A percentile compares a stretch with the other conserved stretches of the same genome.
phyloP scores from a whole-genome alignment of 2,888 invertebrate genomes.

The Drosophila barbarae region DNA sequence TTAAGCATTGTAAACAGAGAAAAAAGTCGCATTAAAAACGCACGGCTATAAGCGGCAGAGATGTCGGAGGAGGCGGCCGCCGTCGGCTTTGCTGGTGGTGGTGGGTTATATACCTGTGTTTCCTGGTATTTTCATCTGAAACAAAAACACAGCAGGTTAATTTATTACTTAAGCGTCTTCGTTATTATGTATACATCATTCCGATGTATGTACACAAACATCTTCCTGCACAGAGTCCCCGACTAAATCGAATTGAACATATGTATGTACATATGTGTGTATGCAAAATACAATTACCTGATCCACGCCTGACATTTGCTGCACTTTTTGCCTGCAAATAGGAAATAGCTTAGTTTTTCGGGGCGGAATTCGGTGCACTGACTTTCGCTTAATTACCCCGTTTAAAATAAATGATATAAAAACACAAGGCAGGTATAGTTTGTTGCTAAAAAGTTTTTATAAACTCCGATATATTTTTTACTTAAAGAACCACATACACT shows the following conservation, averaged over 20 bases:
- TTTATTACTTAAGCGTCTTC: slow-evolving; percentile 14
- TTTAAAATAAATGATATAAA: slow-evolving; percentile 69
- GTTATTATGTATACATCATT: slow-evolving; percentile 20
- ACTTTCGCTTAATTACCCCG: slow-evolving; percentile 56
- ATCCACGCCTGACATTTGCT: slow-evolving; percentile 94
- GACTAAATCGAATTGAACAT: slow-evolving; percentile 32
- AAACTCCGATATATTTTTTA: slow-evolving; percentile 63
- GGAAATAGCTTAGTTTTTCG: slow-evolving; percentile 24
- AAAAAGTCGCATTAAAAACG: slow-evolving; percentile 26
- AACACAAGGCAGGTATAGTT: slow-evolving; percentile 58
- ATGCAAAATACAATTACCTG: slow-evolving; percentile 83
- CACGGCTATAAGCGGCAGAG: neutral
- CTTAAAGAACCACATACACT: slow-evolving; percentile 61
- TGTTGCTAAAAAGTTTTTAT: slow-evolving; percentile 57
- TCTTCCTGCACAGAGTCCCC: slow-evolving; percentile 23
- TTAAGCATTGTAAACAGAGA: slow-evolving; percentile 26
- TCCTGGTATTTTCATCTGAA: slow-evolving; percentile 76
- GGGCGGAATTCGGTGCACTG: neutral
- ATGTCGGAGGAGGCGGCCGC: neutral
- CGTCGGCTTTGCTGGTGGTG: slow-evolving; percentile 11
- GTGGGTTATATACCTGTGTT: slow-evolving; percentile 71
- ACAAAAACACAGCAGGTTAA: slow-evolving; percentile 41
- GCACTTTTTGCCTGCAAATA: slow-evolving; percentile 68
- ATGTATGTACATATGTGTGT: slow-evolving; percentile 46
- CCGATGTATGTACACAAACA: slow-evolving; percentile 30